phyloP scores from a whole-genome alignment of 2,113 vertebrate species.

The Zapus hudsonius region DNA sequence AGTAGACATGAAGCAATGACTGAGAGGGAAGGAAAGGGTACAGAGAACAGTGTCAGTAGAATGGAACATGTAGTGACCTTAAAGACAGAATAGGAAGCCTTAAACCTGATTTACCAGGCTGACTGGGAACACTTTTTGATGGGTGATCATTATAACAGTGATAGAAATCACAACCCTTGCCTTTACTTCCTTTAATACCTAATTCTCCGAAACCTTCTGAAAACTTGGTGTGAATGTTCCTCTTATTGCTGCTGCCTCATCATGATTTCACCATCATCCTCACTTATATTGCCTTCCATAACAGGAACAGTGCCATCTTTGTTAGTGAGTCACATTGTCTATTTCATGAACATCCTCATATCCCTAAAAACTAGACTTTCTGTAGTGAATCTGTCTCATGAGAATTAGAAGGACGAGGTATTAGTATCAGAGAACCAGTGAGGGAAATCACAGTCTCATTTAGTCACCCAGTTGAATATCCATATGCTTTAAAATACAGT shows the following conservation, averaged over 20 bases:
- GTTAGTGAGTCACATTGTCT: not conserved
- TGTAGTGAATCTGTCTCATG: slow-evolving; percentile 12
- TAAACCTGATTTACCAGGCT: not conserved
- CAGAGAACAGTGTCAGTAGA: not conserved
- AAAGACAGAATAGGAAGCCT: not conserved
- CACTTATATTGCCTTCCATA: not conserved
- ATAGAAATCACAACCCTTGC: not conserved
- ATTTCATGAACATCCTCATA: not conserved
- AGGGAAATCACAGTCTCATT: slow-evolving; percentile 40
- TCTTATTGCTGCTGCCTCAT: not conserved
- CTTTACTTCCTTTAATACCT: slow-evolving; percentile 18
- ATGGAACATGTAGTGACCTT: not conserved
- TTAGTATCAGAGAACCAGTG: not conserved
- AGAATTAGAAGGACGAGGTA: not conserved
- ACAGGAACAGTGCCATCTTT: not conserved
- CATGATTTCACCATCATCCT: not conserved
- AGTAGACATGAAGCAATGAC: slow-evolving; percentile 51
- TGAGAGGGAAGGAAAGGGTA: not conserved
- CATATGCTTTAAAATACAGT: slow-evolving; percentile 47
- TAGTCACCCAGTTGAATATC: slow-evolving; percentile 59
- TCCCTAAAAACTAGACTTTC: slow-evolving; percentile 21
- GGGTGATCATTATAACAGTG: slow-evolving; percentile 10
- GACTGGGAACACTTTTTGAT: not conserved
- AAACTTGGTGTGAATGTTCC: not conserved
- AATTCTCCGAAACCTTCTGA: not conserved